Conservation (phyloP, 2,113 vertebrate species). For the Podarcis cretensis region DNA sequence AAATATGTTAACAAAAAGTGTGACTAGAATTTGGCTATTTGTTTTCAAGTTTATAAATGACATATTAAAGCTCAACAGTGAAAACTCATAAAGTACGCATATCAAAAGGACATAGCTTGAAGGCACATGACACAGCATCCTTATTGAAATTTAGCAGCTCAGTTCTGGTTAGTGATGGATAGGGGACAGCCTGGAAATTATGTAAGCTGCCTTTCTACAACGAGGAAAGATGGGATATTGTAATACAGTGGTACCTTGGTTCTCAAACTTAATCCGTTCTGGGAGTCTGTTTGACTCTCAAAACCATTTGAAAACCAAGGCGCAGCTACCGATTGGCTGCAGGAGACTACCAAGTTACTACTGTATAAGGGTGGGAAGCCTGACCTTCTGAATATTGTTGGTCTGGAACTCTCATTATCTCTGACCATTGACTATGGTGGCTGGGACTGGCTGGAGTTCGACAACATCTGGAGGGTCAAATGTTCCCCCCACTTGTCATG, state of each 20-base stretch:
- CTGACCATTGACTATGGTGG: no score
- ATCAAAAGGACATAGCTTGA: neutral
- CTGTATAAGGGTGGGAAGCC: no score
- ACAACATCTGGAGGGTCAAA: no score
- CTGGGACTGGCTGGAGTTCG: neutral
- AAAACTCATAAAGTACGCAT: neutral
- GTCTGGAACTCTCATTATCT: no score
- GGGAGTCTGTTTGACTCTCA: no score
- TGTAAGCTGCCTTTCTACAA: neutral
- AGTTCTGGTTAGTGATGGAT: neutral
- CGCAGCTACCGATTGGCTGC: no score
- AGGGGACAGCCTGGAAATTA: neutral
- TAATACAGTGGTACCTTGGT: neutral
- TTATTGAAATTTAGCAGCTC: no score
- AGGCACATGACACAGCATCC: neutral
- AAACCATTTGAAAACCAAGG: no score
- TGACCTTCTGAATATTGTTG: no score
- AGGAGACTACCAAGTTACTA: no score
- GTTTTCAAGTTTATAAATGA: neutral
- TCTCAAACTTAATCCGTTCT: no score
- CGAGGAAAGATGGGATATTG: neutral
- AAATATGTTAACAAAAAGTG: neutral
- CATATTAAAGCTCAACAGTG: neutral
- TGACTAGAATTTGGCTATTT: neutral
- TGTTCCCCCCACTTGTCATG: no score